Evolutionary conservation across 1,140 invertebrate genomes (phyloP), one percentile per base, ranked within the genome.

Genomic region (Aphelinus certus): DNA sequence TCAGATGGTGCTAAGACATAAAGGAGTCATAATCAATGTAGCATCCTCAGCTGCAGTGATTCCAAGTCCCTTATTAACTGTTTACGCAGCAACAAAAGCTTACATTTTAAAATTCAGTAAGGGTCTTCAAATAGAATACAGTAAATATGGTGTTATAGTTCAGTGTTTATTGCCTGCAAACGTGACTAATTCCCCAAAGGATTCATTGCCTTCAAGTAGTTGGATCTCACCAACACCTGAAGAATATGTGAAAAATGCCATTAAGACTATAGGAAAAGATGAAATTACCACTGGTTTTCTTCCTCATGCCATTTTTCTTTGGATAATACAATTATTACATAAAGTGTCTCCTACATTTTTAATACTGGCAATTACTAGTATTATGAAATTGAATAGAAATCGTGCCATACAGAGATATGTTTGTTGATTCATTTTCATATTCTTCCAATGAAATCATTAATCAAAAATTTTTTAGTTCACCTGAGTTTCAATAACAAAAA

Each of bases 11-110:
- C 81, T 90, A 73, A 87, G 88, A 76, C 86, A 88, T n/a, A 87
- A 85, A 73, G 93, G 93, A 63, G 87, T 92, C 3, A 88, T 94
- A 56, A 88, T 94, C 3, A 94, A 94, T 82, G 83, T 94, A n/a
- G 87, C 92, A 1, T 94, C 93, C 1, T 89, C 90, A 4, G 87
- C 89, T 26, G 91, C 90, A 2, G 78, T 88, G 0, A 81, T 86
- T 51, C 90, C 90, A 2, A 84, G 86, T 43, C 91, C 92, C 7
- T 80, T 93, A 2, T 82, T 93, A 48, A 87, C 88, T 53, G 86
- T 92, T 2, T 93, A 93, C 81, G 90, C 90, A 3, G 82, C 83
- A 3, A 82, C 81, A 5, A 83, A 83, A 45, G 89, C 90, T n/a
- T 93, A 89, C 83, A 90, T 93, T 2, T 83, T 90, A 2, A 92